Evolutionary conservation across 1,140 invertebrate species (phyloP), one percentile per base, ranked within the genome.

Genomic region (Drosophila lacteicornis): DNA sequence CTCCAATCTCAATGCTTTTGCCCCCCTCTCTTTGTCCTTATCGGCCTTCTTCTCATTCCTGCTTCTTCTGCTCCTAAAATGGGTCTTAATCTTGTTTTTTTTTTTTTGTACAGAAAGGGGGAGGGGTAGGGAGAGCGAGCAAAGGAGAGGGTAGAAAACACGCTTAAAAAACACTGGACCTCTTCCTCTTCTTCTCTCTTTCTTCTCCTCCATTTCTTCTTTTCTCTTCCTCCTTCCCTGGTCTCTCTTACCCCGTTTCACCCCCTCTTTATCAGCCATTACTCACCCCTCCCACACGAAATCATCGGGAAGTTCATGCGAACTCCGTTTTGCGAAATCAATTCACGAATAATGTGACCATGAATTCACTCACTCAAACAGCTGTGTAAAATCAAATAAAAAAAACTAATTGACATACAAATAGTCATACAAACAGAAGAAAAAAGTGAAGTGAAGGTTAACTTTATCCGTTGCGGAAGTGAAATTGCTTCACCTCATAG

Each of bases 81-180:
- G 62, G 61, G 62, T 43, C 62, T 68, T 69, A 69, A 69, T 69
- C 67, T 69, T 69, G 67, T 69, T 69, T 67, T 61, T 8, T 68
- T 69, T 19, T 19, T 67, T 53, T 8, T 15, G 2, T 67, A 68
- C 62, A 67, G 36, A 45, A 22, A 42, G 19, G 12, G 27, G 13
- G 17, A 40, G 19, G 12, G 6, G 4, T 11, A 15, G 19, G 13
- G 25, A 67, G 59, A 30, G 30, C 9, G 63, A 13, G 36, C 36
- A 17, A 60, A 60, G 59, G 56, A 68, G 65, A 38, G 49, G 45
- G 75, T 55, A 50, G 63, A 68, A 45, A 59, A 87, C 76, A 87
- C 68, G 83, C 82, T 87, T 80, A 38, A 70, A 40, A 40, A 47
- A 43, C 43, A 36, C 58, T 47, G 22, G 19, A 13, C 43, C 50